Base-by-base conservation (phyloP, 2,888 invertebrate genomes). In the Sphinx pinastri region DNA sequence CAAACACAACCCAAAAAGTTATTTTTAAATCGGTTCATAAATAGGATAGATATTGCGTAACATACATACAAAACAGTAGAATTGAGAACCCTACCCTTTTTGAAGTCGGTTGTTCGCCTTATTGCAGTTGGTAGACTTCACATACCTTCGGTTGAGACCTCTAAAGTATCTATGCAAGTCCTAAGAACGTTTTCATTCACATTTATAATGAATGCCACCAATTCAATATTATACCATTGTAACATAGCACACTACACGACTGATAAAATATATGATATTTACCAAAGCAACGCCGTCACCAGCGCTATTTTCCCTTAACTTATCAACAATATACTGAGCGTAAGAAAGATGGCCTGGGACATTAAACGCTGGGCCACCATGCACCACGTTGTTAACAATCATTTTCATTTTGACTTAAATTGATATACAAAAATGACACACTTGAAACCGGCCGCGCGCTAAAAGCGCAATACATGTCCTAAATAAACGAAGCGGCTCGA, bases 341-440 rank as follows among this genome's bases (percentile, higher is more conserved):
- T 84, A 87, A 4, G 86, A 87, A 52, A 90, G 73, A 73, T 90
- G 88, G 0, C 84, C 86, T 0, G 90, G 89, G 31, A 91, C 77
- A 47, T 55, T 72, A n/a, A 81, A 71, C 3, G 85, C 82, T 7
- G 86, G 84, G 0, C 85, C 88, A 5, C 85, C 85, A 55, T 83
- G 72, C 31, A 90, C 89, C 7, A 88, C 83, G 16, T 88, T 88
- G 71, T 89, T 83, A 69, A 81, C 73, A 70, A 88, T 86, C 84
- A 83, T 87, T 74, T 70, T 80, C 16, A 59, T 14, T 55, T 73
- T 51, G 11, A 19, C 25, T 31, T 54, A 19, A 51, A 16, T 52
- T 51, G 7, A 52, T 60, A 52, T 38, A 38, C 54, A 45, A 55
- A 12, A 12, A 6, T 45, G 54, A 12, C 16, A 12, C 54, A 31